Percentiles rank a stretch among this genome's conserved stretches.
Conservation (phyloP, 2,113 vertebrate genomes). For the Globicephala melas region DNA sequence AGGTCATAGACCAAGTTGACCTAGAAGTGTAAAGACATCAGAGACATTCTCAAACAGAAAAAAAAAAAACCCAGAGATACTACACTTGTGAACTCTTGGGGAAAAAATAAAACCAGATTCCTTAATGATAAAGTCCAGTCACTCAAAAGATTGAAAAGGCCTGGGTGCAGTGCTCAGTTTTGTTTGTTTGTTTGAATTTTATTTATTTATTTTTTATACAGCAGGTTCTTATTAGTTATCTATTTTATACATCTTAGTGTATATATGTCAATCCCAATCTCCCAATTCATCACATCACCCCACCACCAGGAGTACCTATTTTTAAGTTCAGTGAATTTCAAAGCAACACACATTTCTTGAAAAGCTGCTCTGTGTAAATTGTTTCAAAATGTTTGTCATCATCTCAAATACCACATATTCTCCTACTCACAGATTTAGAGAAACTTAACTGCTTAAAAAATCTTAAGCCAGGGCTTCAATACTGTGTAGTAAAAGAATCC, state of each 20-base stretch:
- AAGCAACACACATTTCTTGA: neutral
- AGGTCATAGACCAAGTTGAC: neutral
- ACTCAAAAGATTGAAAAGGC: neutral
- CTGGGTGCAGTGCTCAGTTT: neutral
- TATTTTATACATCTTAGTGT: too few relatives aligned
- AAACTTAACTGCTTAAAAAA: neutral
- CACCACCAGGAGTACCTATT: neutral
- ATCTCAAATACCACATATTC: neutral
- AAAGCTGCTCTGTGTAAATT: neutral
- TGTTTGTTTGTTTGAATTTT: neutral
- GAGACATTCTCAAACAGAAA: neutral
- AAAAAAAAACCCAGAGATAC: neutral
- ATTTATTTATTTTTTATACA: too few relatives aligned
- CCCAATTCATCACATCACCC: too few relatives aligned
- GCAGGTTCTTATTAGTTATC: too few relatives aligned
- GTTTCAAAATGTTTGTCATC: neutral
- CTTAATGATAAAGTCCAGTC: neutral
- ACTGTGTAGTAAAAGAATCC: neutral
- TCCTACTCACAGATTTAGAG: neutral
- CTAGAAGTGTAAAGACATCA: neutral
- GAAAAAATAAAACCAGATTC: neutral
- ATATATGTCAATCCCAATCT: too few relatives aligned
- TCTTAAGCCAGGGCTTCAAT: neutral
- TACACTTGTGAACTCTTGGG: neutral
- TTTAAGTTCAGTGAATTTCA: slow-evolving; percentile 10